Evolutionary conservation across 2,888 invertebrate species (phyloP).

Genomic region (Eretmocerus hayati): DNA sequence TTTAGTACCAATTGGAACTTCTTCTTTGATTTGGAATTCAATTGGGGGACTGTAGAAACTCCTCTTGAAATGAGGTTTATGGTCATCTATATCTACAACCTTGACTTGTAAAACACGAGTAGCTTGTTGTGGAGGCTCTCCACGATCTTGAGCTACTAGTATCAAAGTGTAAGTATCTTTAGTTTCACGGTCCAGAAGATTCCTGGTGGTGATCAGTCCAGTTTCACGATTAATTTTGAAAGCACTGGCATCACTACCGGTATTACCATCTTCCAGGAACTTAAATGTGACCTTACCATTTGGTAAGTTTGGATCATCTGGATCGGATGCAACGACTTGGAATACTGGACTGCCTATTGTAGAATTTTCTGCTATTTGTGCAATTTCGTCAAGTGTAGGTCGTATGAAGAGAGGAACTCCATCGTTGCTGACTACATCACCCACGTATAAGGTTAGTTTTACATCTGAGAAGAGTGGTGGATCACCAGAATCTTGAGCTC

Average conservation of each 20-base stretch:
- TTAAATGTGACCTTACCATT: constrained; percentile 67
- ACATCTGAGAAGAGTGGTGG: constrained; percentile 57
- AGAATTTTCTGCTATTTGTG: constrained; percentile 67
- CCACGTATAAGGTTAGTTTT: constrained; percentile 61
- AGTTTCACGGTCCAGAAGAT: constrained; percentile 65
- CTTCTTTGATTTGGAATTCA: constrained; percentile 59
- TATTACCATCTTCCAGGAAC: constrained; percentile 61
- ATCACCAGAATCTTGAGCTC: constrained; percentile 64
- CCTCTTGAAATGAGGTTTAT: constrained; percentile 65
- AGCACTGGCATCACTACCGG: constrained; percentile 41
- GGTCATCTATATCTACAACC: constrained; percentile 71
- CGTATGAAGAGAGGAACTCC: constrained; percentile 70
- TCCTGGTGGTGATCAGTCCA: constrained; percentile 66
- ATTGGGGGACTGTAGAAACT: constrained; percentile 60
- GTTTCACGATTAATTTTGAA: constrained; percentile 48
- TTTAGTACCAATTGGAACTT: constrained; percentile 57
- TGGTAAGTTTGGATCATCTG: constrained; percentile 69
- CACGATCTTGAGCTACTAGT: constrained; percentile 70
- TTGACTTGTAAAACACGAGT: constrained; percentile 63
- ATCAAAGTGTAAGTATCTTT: constrained; percentile 70
- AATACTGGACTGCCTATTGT: constrained; percentile 67
- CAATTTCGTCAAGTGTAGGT: constrained; percentile 63
- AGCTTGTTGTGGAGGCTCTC: constrained; percentile 68
- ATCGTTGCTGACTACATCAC: constrained; percentile 74
- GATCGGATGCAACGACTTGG: constrained; percentile 70